These are phyloP conservation scores for Desmodus rotundus DNA, from an alignment of 2,113 vertebrate species.

Conservation along the genomic window DNA sequence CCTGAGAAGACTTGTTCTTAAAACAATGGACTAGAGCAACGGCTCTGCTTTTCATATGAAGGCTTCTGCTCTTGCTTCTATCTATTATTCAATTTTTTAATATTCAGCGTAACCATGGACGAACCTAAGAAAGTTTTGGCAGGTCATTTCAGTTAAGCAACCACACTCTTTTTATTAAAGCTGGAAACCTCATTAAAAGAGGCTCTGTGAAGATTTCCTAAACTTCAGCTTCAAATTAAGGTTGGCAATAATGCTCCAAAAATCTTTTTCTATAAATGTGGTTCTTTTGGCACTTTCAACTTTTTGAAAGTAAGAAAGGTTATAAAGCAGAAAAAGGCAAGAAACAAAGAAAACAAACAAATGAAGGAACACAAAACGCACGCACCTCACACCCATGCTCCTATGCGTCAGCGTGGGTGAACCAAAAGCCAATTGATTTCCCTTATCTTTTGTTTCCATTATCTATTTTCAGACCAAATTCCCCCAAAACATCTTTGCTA, in stretches of 20 bases:
- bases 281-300: background rate
- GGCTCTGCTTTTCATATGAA: conserved; percentile 21
- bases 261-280: conserved; percentile 48
- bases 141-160: conserved; percentile 42
- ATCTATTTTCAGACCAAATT: background rate
- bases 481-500: background rate
- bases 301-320: conserved; percentile 24
- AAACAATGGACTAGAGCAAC: background rate
- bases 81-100: conserved; percentile 53
- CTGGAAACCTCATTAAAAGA: conserved; percentile 69
- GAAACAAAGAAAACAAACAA: conserved; percentile 12
- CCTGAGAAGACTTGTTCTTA: background rate
- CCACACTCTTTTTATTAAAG: conserved; percentile 63
- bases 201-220: conserved; percentile 61
- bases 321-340: background rate
- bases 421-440: background rate
- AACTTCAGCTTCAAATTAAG: conserved; percentile 51
- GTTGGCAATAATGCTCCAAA: conserved; percentile 39
- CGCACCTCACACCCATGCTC: background rate
- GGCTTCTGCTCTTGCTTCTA: conserved; percentile 23
- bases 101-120: conserved; percentile 44
- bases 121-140: conserved; percentile 52
- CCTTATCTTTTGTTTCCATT: background rate
- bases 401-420: background rate
- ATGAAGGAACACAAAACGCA: background rate